Percentiles rank a stretch among this genome's conserved stretches.
Evolutionary conservation across 1,140 invertebrate species (phyloP).

Genomic region (Notospermus geniculatus): DNA sequence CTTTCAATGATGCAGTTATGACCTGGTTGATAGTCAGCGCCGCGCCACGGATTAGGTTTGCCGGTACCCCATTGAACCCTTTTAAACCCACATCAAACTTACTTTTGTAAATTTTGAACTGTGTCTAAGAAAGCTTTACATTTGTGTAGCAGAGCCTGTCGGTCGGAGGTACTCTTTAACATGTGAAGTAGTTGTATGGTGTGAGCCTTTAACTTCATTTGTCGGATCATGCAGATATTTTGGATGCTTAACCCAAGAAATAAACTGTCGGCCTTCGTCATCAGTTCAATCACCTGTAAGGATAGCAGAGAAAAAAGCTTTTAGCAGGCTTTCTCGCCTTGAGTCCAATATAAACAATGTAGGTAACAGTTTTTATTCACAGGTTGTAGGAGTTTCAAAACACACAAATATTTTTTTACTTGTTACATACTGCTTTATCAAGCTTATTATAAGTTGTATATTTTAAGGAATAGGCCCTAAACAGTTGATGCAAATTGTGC

Average conservation of each 20-base stretch:
- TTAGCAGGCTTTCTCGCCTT: too few relatives aligned
- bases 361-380: too few relatives aligned
- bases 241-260: constrained; percentile 36
- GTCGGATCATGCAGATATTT: constrained; percentile 70
- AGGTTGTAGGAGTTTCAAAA: too few relatives aligned
- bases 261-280: constrained; percentile 17
- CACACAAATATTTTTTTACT: too few relatives aligned
- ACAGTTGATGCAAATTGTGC: not conserved
- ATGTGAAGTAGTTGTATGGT: constrained; percentile 78
- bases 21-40: too few relatives aligned
- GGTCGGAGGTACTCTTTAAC: constrained; percentile 64
- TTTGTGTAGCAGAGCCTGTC: constrained; percentile 54
- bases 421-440: too few relatives aligned
- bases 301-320: too few relatives aligned
- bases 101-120: constrained; percentile 63
- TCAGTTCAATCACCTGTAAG: constrained; percentile 15
- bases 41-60: too few relatives aligned
- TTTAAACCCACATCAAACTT: constrained; percentile 19
- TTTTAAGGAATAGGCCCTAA: not conserved
- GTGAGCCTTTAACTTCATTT: constrained; percentile 78
- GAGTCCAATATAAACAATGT: too few relatives aligned
- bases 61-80: too few relatives aligned
- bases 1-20: too few relatives aligned
- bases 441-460: too few relatives aligned
- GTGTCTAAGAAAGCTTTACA: constrained; percentile 66